Conservation (phyloP, 2,797 vertebrate species). For the Alcedo quadribrachys region DNA sequence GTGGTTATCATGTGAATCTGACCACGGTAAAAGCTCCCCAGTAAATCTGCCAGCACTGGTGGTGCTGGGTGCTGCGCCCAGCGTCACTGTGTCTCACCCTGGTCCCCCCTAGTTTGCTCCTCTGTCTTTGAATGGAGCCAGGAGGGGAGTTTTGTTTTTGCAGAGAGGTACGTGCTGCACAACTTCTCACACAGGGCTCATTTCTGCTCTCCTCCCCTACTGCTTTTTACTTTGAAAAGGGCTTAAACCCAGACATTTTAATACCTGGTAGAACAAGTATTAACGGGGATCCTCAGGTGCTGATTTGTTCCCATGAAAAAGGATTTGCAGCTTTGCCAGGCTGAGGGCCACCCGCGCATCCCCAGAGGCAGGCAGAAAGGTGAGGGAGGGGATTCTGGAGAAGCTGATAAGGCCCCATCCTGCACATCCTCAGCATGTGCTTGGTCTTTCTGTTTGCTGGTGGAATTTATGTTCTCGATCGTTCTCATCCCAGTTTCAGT, state of each 20-base stretch:
- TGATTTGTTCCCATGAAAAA: conserved; percentile 10
- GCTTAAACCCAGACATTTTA: conserved; percentile 2
- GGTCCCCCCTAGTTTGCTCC: neutral
- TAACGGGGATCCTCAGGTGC: conserved; percentile 5
- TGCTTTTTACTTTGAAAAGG: conserved; percentile 1
- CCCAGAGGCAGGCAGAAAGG: neutral
- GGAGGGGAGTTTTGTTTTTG: neutral
- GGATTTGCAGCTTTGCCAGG: conserved; percentile 13
- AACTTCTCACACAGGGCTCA: neutral
- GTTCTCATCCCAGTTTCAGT: neutral
- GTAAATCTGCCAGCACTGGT: rapidly evolving
- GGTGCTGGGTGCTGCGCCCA: rapidly evolving
- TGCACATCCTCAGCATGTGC: neutral
- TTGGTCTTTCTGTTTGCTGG: neutral
- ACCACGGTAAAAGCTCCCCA: neutral
- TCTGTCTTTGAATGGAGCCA: neutral
- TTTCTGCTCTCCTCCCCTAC: neutral
- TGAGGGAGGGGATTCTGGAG: neutral
- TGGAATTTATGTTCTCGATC: neutral
- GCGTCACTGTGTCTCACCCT: rapidly evolving
- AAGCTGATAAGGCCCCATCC: neutral
- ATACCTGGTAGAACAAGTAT: neutral
- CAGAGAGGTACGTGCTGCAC: neutral
- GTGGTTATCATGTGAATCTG: rapidly evolving
- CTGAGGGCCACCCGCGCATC: neutral